These are phyloP conservation scores for Shargacucullia verbasci DNA, from an alignment of 2,888 invertebrate species.

Conservation along the genomic window DNA sequence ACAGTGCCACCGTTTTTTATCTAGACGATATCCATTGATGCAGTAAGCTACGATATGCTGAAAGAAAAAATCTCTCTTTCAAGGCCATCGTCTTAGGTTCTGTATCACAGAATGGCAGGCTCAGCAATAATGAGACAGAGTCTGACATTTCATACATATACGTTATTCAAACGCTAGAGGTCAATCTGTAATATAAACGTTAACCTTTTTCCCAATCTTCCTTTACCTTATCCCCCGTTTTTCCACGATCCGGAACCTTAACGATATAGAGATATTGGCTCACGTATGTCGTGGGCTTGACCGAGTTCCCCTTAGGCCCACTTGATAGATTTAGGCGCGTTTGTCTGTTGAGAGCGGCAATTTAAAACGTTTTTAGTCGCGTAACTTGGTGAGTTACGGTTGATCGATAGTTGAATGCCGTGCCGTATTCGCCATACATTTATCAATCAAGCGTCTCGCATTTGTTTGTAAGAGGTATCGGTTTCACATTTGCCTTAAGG, in stretches of 20 bases:
- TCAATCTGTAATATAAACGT: too few species aligned
- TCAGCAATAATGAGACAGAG: too few species aligned
- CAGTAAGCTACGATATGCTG: too few species aligned
- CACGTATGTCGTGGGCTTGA: conserved; percentile 51
- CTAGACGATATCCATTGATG: too few species aligned
- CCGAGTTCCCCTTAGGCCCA: conserved; percentile 36
- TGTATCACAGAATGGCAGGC: too few species aligned
- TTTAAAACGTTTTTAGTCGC: conserved; percentile 50
- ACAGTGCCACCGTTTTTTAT: too few species aligned
- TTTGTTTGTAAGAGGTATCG: conserved; percentile 21
- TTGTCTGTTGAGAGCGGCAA: conserved; percentile 36
- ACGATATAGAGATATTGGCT: conserved; percentile 50
- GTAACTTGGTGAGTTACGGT: conserved; percentile 40
- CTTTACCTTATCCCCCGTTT: conserved; percentile 31
- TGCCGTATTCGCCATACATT: conserved; percentile 7
- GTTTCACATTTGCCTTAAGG: neutral
- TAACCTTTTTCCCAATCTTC: neutral
- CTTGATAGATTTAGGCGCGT: conserved; percentile 49
- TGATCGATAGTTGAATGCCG: conserved; percentile 16
- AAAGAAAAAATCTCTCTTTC: too few species aligned
- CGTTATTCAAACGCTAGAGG: too few species aligned
- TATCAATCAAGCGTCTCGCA: conserved; percentile 21
- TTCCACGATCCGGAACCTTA: conserved; percentile 32
- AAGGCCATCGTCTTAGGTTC: too few species aligned
- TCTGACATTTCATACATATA: too few species aligned